Evolutionary conservation across 1,140 invertebrate species (phyloP).

Genomic region (Chionoecetes opilio): DNA sequence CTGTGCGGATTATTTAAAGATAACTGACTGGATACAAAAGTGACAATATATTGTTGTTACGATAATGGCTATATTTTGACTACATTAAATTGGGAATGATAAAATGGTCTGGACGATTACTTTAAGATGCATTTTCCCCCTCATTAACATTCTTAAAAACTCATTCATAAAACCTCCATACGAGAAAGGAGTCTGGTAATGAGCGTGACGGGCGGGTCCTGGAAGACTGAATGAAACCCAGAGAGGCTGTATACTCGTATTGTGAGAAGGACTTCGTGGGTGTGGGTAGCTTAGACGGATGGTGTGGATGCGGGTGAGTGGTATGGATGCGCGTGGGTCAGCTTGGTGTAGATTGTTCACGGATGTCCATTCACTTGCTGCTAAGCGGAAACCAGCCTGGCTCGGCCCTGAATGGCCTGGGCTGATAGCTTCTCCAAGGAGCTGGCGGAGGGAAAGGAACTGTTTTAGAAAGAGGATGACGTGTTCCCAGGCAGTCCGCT

Average conservation of each 20-base stretch:
- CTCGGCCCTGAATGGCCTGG: background rate
- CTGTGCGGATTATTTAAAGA: too few relatives aligned
- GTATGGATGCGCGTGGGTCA: background rate
- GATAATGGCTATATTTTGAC: too few relatives aligned
- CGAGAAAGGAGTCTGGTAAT: background rate
- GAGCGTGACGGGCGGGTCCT: background rate
- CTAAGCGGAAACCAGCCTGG: background rate
- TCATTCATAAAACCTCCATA: background rate
- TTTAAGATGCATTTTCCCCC: too few relatives aligned
- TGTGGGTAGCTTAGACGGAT: background rate
- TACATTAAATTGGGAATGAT: too few relatives aligned
- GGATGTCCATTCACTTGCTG: background rate
- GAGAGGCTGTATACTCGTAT: too few relatives aligned
- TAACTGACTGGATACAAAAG: too few relatives aligned
- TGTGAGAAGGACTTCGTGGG: background rate
- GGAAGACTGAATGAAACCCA: background rate
- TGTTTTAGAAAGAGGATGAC: background rate
- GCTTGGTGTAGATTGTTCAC: background rate
- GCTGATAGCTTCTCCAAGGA: slow-evolving; percentile 4
- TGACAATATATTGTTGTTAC: too few relatives aligned
- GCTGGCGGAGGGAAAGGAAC: background rate
- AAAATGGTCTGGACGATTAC: too few relatives aligned
- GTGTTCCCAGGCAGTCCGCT: background rate
- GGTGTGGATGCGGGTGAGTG: background rate
- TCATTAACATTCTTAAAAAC: background rate